Base-by-base conservation (phyloP, 2,888 invertebrate species). In the Ennomos fuscantarius region DNA sequence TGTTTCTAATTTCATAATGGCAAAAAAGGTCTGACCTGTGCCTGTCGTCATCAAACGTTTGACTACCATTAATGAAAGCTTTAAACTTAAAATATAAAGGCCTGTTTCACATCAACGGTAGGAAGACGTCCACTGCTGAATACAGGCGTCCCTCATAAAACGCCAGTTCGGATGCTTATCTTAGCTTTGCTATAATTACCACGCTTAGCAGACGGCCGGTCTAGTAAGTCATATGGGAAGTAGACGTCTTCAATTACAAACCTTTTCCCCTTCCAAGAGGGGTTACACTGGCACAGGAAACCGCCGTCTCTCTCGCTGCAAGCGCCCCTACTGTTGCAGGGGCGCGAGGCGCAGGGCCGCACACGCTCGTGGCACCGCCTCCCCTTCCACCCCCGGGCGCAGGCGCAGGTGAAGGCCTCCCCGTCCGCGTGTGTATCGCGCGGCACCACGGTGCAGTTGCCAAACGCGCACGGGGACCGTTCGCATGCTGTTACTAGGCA, bases 401-500 rank as follows among this genome's bases (percentile, higher is more conserved):
- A 96, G 41, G 92, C 87, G 81, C 96, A 97, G 62, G 89, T 82
- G 80, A 92, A 91, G 24, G 89, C 89, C 9, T 80, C 87, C 1
- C 86, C 79, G 8, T 61, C 71, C 0, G 78, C 11, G 36, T 58
- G 53, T 2, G 73, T 15, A 42, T 70, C 11, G 8, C 60, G 56
- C 0, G 63, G 36, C 1, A 90, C 89, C 44, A 95, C 82, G 40
- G 93, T 88, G 72, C 96, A 96, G 67, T 93, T 93, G 2, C 95
- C 96, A 77, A 93, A 94, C 9, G 93, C 86, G 81, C 96, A 96
- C 0, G 95, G 95, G 8, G 95, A 94, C 41, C 95, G 84, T 74
- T 96, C 96, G 85, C 96, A 97, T 46, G 95, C 93, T 1, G 95
- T 96, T 48, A 96, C 87, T 13, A 95, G 94, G 81, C 97, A 97